These are phyloP conservation scores for Anomalospiza imberbis DNA, from an alignment of 2,797 vertebrate genomes.

Conservation along the genomic window DNA sequence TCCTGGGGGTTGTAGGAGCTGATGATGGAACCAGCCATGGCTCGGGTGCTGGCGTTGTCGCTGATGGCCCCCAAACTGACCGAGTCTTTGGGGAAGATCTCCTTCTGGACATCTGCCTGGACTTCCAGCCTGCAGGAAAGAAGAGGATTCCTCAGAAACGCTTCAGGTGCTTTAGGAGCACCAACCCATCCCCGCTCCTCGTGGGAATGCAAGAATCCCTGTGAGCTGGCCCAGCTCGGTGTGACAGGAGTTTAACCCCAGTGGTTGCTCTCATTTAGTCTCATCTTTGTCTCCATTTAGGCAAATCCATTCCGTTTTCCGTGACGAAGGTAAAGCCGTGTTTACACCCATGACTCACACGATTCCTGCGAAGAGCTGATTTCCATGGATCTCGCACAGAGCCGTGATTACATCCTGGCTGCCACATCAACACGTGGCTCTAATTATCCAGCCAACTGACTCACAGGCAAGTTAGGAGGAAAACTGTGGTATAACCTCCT, in stretches of 20 bases:
- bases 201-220: accelerated
- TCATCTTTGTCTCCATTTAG: slow-evolving; percentile 33
- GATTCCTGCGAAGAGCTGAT: slow-evolving; percentile 32
- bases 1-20: slow-evolving; percentile 97
- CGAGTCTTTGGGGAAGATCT: slow-evolving; percentile 88
- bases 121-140: slow-evolving; percentile 86
- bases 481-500: slow-evolving; percentile 26
- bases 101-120: slow-evolving; percentile 91
- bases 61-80: slow-evolving; percentile 93
- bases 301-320: slow-evolving; percentile 35
- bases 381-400: slow-evolving; percentile 36
- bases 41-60: slow-evolving; percentile 94
- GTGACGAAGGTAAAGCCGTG: slow-evolving; percentile 28
- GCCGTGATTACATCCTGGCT: slow-evolving; percentile 10
- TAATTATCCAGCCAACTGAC: slow-evolving; percentile 33
- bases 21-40: slow-evolving; percentile 98
- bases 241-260: not conserved
- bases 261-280: not conserved
- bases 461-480: slow-evolving; percentile 16
- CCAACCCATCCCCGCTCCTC: not conserved
- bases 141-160: slow-evolving; percentile 42
- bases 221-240: not conserved
- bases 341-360: slow-evolving; percentile 54
- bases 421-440: slow-evolving; percentile 52
- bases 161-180: not conserved